phyloP scores from a whole-genome alignment of 1,140 invertebrate species.

The Bombus pyrosoma region DNA sequence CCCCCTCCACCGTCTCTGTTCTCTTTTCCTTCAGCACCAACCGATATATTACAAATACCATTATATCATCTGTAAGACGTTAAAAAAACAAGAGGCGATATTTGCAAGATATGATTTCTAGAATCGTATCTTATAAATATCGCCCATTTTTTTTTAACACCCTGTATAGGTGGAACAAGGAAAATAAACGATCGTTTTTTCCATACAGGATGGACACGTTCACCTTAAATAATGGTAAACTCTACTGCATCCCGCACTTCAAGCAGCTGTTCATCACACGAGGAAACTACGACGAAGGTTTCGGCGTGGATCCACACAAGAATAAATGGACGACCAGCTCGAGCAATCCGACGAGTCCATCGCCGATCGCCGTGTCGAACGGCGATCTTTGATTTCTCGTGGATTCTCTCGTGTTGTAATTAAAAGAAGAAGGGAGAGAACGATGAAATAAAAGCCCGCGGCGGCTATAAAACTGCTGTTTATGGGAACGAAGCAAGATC shows the following conservation, averaged over 20 bases:
- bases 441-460: not conserved
- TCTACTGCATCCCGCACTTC: constrained; percentile 92
- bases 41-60: not conserved
- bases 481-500: not conserved
- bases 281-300: constrained; percentile 93
- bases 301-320: constrained; percentile 86
- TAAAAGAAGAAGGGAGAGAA: not conserved
- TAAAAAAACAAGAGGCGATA: too few species aligned
- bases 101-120: too few species aligned
- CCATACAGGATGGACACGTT: constrained; percentile 89
- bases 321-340: constrained; percentile 83
- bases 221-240: constrained; percentile 88
- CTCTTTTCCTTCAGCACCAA: not conserved
- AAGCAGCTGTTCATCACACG: constrained; percentile 92
- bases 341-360: constrained; percentile 64
- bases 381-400: constrained; percentile 73
- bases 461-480: not conserved
- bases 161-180: not conserved
- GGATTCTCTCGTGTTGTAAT: not conserved
- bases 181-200: not conserved
- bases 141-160: not conserved
- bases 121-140: not conserved
- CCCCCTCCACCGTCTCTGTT: not conserved
- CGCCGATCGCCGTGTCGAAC: constrained; percentile 76
- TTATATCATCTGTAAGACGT: too few species aligned